A percentile compares a stretch with the other conserved stretches of the same genome.
Conservation (phyloP, 1,140 invertebrate genomes). For the Drosophila neocordata region DNA sequence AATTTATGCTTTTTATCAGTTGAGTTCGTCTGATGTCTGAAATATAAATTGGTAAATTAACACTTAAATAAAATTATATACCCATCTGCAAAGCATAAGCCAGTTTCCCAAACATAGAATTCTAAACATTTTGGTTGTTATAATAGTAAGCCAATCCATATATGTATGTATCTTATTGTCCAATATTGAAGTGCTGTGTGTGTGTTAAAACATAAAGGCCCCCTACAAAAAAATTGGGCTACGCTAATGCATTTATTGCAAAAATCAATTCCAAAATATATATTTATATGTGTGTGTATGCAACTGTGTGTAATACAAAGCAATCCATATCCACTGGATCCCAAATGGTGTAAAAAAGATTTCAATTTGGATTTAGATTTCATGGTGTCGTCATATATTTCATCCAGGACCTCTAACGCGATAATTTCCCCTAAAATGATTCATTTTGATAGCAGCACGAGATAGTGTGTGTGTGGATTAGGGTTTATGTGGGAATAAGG, state of each 20-base stretch:
- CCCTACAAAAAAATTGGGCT: slow-evolving; percentile 35
- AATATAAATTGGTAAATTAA: slow-evolving; percentile 51
- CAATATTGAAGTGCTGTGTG: slow-evolving; percentile 3
- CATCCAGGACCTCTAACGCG: slow-evolving; percentile 56
- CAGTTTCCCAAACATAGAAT: not conserved
- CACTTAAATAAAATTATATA: slow-evolving; percentile 15
- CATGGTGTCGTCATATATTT: not conserved
- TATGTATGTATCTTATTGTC: not conserved
- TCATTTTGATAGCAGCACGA: slow-evolving; percentile 18
- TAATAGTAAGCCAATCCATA: not conserved
- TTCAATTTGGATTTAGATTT: not conserved
- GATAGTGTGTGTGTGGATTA: slow-evolving; percentile 18
- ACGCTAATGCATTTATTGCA: slow-evolving; percentile 51
- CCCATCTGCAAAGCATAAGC: not conserved
- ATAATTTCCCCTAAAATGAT: slow-evolving; percentile 69
- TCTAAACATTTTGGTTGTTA: not conserved
- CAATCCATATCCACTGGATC: slow-evolving; percentile 31
- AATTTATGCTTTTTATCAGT: slow-evolving; percentile 58
- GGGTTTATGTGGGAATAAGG: slow-evolving; percentile 13
- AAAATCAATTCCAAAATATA: slow-evolving; percentile 41
- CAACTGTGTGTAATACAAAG: not conserved
- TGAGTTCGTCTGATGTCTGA: slow-evolving; percentile 58
- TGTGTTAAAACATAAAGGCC: slow-evolving; percentile 34
- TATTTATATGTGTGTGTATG: slow-evolving; percentile 10
- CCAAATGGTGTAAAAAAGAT: slow-evolving; percentile 9